Percentiles rank a stretch among this genome's conserved stretches.
Evolutionary conservation across 92 coral and sea anemone species (phyloP).

Genomic region (Epizoanthus stellaris): DNA sequence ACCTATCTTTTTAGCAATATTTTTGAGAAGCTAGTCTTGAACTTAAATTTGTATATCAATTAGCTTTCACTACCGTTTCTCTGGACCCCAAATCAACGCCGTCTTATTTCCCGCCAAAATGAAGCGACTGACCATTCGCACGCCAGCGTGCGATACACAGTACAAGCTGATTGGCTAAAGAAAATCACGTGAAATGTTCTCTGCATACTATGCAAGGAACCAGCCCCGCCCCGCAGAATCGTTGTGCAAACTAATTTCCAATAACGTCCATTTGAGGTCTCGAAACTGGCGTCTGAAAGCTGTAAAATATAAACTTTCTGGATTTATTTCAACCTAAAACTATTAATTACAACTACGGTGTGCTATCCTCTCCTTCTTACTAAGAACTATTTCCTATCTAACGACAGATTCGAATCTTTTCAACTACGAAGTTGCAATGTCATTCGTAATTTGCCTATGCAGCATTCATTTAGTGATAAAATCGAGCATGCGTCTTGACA

Average conservation of each 20-base stretch:
- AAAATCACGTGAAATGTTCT: background rate
- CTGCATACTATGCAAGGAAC: conserved; percentile 2
- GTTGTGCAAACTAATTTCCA: background rate
- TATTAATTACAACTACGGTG: background rate
- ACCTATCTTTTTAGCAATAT: background rate
- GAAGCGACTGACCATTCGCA: background rate
- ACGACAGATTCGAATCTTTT: background rate
- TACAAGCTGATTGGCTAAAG: no score
- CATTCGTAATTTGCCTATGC: conserved; percentile 7
- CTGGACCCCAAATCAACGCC: conserved; percentile 17
- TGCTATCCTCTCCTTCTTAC: background rate
- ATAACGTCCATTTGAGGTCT: conserved; percentile 6
- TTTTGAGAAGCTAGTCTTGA: background rate
- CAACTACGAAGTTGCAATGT: conserved; percentile 19
- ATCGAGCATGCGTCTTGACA: conserved; percentile 2
- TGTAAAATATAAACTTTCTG: conserved; percentile 18
- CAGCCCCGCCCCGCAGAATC: background rate
- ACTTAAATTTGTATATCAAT: background rate
- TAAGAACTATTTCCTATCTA: background rate
- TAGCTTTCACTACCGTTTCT: background rate
- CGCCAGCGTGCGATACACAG: conserved; percentile 28
- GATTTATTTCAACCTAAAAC: background rate
- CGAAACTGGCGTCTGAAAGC: background rate
- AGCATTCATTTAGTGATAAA: conserved; percentile 27
- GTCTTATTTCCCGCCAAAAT: background rate